phyloP scores from a whole-genome alignment of 2,888 invertebrate genomes.

The Perithous albicinctus region DNA sequence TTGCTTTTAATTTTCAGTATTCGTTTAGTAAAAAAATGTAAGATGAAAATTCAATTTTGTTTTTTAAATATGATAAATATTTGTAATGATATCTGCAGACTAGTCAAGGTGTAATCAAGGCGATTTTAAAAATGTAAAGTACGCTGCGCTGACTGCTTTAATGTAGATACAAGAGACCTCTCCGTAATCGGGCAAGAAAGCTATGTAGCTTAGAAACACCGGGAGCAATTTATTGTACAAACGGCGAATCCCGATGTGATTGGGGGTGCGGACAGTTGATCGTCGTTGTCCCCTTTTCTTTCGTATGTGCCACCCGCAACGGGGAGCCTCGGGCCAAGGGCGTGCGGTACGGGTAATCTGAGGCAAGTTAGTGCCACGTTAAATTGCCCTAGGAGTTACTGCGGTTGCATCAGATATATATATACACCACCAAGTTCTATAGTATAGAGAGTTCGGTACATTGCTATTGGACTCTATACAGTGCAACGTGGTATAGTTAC shows the following conservation, averaged over 20 bases:
- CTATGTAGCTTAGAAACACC: neutral
- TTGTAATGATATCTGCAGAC: too few relatives aligned
- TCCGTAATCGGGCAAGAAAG: neutral
- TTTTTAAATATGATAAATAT: too few relatives aligned
- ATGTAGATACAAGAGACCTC: too few relatives aligned
- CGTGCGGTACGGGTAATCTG: conserved; percentile 78
- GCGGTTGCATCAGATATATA: conserved; percentile 61
- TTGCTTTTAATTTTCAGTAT: too few relatives aligned
- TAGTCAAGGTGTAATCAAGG: too few relatives aligned
- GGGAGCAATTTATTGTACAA: conserved; percentile 35
- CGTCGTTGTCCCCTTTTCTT: conserved; percentile 58
- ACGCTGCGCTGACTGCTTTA: too few relatives aligned
- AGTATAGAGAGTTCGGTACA: conserved; percentile 25
- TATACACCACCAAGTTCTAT: conserved; percentile 13
- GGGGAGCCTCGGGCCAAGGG: conserved; percentile 62
- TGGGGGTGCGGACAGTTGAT: conserved; percentile 32
- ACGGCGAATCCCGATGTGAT: conserved; percentile 12
- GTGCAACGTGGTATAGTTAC: conserved; percentile 41
- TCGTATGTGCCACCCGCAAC: conserved; percentile 61
- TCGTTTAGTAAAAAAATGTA: too few relatives aligned
- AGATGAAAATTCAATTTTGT: too few relatives aligned
- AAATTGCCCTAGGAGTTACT: conserved; percentile 81
- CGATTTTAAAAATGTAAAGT: too few relatives aligned
- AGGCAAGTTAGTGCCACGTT: conserved; percentile 79
- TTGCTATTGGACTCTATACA: conserved; percentile 19